These are phyloP conservation scores for Drosophila ustulata DNA, from an alignment of 2,888 invertebrate genomes.

Conservation along the genomic window DNA sequence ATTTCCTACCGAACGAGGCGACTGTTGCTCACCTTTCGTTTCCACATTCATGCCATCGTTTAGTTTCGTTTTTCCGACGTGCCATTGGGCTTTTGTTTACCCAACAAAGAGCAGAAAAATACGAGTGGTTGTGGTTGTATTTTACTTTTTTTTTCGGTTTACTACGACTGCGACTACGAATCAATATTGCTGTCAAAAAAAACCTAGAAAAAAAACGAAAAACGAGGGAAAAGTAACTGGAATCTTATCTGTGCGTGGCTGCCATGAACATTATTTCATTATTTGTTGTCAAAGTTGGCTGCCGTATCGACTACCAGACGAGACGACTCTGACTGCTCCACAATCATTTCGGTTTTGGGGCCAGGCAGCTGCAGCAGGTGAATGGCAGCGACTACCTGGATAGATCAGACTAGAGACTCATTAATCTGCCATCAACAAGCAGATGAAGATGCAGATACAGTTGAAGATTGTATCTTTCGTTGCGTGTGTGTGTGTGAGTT, in stretches of 20 bases:
- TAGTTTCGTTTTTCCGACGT: conserved; percentile 51
- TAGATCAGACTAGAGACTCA: conserved; percentile 24
- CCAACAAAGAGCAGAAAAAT: conserved; percentile 60
- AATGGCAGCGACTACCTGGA: conserved; percentile 32
- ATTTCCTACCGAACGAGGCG: conserved; percentile 51
- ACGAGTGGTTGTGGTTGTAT: conserved; percentile 18
- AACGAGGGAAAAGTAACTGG: conserved; percentile 35
- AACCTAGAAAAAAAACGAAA: conserved; percentile 17
- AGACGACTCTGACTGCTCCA: conserved; percentile 27
- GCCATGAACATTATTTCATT: conserved; percentile 78
- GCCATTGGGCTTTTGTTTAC: conserved; percentile 69
- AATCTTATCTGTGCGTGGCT: conserved; percentile 70
- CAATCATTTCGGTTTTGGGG: conserved; percentile 30
- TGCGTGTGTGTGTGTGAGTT: conserved; percentile 47
- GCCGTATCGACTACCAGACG: conserved; percentile 61
- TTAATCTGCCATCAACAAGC: conserved; percentile 62
- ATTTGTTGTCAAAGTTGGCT: conserved; percentile 78
- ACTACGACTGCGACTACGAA: conserved; percentile 28
- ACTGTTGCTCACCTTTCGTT: conserved; percentile 63
- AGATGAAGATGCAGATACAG: conserved; percentile 37
- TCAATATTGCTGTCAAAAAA: conserved; percentile 79
- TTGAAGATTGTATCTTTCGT: conserved; percentile 47
- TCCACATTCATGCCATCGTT: conserved; percentile 35
- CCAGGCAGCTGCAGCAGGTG: conserved; percentile 33
- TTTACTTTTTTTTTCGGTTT: conserved; percentile 23